Evolutionary conservation across 2,797 vertebrate species (phyloP).

Genomic region (Schizothorax lantsangensis): DNA sequence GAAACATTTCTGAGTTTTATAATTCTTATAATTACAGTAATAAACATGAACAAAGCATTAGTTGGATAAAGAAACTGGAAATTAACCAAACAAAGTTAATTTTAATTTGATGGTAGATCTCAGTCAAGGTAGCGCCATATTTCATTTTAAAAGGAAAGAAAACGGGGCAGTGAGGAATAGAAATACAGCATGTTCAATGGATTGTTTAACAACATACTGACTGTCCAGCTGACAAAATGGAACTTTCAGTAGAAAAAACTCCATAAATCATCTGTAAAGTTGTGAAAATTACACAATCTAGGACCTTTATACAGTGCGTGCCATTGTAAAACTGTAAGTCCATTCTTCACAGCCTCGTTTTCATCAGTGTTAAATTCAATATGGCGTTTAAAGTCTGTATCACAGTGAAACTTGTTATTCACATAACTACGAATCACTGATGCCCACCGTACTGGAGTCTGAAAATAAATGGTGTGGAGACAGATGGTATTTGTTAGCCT

Average conservation of each 20-base stretch:
- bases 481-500: conserved; percentile 66
- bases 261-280: background rate
- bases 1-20: background rate
- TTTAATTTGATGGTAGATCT: background rate
- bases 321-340: background rate
- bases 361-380: background rate
- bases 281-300: background rate
- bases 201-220: background rate
- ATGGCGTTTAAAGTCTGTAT: background rate
- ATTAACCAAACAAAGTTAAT: background rate
- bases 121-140: background rate
- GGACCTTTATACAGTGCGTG: background rate
- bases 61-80: background rate
- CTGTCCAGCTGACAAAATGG: background rate
- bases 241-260: background rate
- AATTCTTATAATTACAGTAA: background rate
- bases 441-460: conserved; percentile 69
- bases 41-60: background rate
- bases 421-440: conserved; percentile 61
- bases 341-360: background rate
- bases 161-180: background rate
- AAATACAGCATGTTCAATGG: background rate
- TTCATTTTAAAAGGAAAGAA: background rate
- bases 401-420: background rate
- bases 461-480: conserved; percentile 73